A percentile compares a stretch with the other conserved stretches of the same genome.
These are phyloP conservation scores for Eremophila alpestris DNA, from an alignment of 2,797 vertebrate genomes.

Conservation along the genomic window DNA sequence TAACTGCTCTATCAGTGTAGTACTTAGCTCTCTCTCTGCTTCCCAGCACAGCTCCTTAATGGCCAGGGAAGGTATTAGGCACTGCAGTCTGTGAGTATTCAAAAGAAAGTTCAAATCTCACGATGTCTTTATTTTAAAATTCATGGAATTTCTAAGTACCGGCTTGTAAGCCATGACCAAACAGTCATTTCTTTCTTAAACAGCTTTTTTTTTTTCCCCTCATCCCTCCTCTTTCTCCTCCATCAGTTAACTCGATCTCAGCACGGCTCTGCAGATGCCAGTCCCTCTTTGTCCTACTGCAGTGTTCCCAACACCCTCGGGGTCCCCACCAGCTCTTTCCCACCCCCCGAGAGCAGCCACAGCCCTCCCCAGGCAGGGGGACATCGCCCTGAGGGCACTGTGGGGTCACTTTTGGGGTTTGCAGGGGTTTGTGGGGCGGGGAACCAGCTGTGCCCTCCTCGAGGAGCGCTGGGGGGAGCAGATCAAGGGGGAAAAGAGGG, in stretches of 20 bases:
- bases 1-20: slow-evolving; percentile 57
- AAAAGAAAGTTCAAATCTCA: slow-evolving; percentile 49
- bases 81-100: background rate
- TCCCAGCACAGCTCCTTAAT: slow-evolving; percentile 39
- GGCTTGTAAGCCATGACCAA: slow-evolving; percentile 40
- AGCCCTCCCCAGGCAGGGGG: background rate
- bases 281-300: background rate
- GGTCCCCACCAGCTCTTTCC: background rate
- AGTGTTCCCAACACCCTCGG: rapidly evolving
- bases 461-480: rapidly evolving
- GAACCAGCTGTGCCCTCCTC: rapidly evolving
- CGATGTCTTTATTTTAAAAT: slow-evolving; percentile 63
- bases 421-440: rapidly evolving
- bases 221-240: background rate
- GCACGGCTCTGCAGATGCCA: background rate
- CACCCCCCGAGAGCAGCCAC: rapidly evolving
- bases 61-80: slow-evolving; percentile 41
- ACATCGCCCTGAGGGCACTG: rapidly evolving
- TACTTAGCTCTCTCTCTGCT: background rate
- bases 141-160: slow-evolving; percentile 69
- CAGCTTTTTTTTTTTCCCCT: background rate
- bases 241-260: background rate
- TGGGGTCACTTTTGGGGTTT: background rate
- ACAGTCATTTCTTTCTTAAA: slow-evolving; percentile 9
- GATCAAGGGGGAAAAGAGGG: background rate